Evolutionary conservation across 2,797 vertebrate genomes (phyloP).

Genomic region (Rhynchotus rufescens): DNA sequence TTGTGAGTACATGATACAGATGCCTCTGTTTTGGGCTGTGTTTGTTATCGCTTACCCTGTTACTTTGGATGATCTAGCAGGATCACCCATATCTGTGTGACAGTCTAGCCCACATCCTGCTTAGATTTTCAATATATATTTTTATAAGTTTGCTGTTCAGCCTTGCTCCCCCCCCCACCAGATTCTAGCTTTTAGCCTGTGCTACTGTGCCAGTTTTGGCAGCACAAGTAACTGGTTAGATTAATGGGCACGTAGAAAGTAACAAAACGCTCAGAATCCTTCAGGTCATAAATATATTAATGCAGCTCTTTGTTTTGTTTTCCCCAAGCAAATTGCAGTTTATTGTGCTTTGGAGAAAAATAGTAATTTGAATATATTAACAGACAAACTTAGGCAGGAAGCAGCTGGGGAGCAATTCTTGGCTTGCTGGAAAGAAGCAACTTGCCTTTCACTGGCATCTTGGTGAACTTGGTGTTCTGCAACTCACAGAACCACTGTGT

Average conservation of each 20-base stretch:
- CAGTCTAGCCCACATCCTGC: background rate
- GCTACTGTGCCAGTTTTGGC: background rate
- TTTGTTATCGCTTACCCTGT: background rate
- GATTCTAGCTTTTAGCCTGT: background rate
- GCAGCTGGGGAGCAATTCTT: background rate
- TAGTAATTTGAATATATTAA: background rate
- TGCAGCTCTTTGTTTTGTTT: background rate
- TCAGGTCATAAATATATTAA: background rate
- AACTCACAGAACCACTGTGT: background rate
- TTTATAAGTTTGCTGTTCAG: background rate
- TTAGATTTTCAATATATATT: background rate
- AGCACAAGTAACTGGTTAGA: background rate
- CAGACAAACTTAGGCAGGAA: background rate
- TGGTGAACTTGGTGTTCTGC: background rate
- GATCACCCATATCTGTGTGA: background rate
- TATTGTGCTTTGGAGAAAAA: background rate
- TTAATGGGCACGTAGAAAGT: background rate
- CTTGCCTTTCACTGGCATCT: background rate
- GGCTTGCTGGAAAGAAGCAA: background rate
- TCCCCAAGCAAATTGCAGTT: background rate
- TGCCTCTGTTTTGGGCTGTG: background rate
- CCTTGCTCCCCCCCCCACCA: background rate
- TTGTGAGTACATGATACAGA: accelerated
- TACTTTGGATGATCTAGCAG: background rate
- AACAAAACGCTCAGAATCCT: background rate